phyloP scores from a whole-genome alignment of 2,797 vertebrate genomes.

The Squalus acanthias region DNA sequence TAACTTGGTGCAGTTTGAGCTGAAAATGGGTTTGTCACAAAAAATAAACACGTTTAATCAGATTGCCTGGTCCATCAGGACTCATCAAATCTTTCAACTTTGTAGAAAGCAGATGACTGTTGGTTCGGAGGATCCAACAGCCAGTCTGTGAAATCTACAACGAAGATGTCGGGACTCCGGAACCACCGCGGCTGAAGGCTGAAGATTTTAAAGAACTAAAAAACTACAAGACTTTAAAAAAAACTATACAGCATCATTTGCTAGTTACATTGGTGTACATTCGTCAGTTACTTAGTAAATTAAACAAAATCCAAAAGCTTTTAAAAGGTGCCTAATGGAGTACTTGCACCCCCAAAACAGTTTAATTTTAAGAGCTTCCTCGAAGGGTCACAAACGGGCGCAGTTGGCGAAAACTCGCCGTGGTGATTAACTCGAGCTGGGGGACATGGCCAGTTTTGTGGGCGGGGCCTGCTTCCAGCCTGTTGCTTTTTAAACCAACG shows the following conservation, averaged over 20 bases:
- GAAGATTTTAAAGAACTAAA: too few species aligned
- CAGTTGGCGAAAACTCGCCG: background rate
- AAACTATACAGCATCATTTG: background rate
- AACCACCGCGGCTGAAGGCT: too few species aligned
- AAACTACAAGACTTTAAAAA: too few species aligned
- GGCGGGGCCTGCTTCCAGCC: background rate
- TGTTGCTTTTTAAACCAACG: background rate
- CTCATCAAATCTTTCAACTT: too few species aligned
- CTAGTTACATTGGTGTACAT: background rate
- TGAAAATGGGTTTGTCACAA: background rate
- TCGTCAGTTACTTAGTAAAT: too few species aligned
- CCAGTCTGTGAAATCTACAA: too few species aligned
- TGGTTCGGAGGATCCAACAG: too few species aligned
- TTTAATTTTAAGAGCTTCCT: background rate
- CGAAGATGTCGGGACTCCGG: too few species aligned
- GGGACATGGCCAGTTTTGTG: background rate
- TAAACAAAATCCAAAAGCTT: background rate
- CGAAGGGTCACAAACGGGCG: background rate
- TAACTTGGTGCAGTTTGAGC: background rate
- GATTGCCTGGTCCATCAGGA: background rate
- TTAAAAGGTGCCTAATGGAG: background rate
- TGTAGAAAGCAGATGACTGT: too few species aligned
- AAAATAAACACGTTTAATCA: background rate
- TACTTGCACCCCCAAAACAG: background rate
- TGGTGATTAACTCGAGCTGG: background rate